Percentiles rank a stretch among this genome's conserved stretches.
These are phyloP conservation scores for Sisyra nigra DNA, from an alignment of 2,888 invertebrate species.

Conservation along the genomic window DNA sequence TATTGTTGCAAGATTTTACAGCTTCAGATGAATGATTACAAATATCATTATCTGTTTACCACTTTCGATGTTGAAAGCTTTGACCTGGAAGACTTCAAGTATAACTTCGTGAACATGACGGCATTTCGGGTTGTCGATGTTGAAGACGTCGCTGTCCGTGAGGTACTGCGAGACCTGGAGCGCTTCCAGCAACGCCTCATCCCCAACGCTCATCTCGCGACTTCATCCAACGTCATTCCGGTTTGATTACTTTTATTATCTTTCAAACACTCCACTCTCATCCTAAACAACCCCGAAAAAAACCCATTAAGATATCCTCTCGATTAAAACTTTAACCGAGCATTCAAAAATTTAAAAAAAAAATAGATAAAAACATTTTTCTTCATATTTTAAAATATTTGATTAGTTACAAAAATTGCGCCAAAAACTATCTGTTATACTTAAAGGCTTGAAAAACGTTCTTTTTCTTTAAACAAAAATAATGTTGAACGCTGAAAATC, in stretches of 20 bases:
- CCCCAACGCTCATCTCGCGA: conserved; percentile 27
- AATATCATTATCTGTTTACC: conserved; percentile 69
- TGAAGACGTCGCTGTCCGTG: conserved; percentile 45
- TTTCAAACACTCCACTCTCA: not conserved
- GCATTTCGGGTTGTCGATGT: conserved; percentile 58
- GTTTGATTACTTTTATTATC: conserved; percentile 14
- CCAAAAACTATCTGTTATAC: no score
- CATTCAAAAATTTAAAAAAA: no score
- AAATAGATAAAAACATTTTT: no score
- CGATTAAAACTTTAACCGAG: no score
- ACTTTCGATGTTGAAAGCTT: conserved; percentile 52
- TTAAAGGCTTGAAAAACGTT: no score
- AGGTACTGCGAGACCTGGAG: conserved; percentile 54
- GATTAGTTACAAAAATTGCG: no score
- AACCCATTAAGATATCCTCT: not conserved
- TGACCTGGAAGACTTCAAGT: conserved; percentile 54
- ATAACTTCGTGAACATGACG: conserved; percentile 62
- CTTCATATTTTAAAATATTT: no score
- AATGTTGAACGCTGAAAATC: no score
- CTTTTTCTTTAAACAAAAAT: no score
- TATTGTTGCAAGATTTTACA: conserved; percentile 50
- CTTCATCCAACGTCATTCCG: conserved; percentile 25
- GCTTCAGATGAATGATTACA: conserved; percentile 72
- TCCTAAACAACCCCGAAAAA: not conserved
- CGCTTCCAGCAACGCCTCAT: conserved; percentile 30